A percentile compares a stretch with the other conserved stretches of the same genome.
Evolutionary conservation across 2,113 vertebrate species (phyloP).

Genomic region (Lamprotornis superbus): DNA sequence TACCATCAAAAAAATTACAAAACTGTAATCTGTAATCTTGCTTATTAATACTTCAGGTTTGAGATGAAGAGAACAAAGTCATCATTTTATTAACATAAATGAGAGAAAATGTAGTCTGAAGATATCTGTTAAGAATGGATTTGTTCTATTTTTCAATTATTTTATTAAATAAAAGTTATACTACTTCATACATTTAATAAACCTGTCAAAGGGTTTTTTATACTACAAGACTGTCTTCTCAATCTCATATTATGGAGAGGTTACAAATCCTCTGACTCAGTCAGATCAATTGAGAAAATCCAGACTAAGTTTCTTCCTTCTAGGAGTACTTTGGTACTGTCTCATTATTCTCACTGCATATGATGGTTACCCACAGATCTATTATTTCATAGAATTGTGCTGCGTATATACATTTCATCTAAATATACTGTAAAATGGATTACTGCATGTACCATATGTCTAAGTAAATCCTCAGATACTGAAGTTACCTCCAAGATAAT

Average conservation of each 20-base stretch:
- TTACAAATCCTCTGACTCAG: background rate
- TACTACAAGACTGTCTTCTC: background rate
- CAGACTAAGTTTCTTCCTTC: background rate
- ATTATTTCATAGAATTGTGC: background rate
- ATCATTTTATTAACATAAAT: background rate
- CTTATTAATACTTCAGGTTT: background rate
- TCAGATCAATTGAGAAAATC: background rate
- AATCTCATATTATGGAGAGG: background rate
- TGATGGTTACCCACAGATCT: background rate
- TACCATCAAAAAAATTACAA: background rate
- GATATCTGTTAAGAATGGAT: background rate
- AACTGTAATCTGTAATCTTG: background rate
- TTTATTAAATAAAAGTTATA: background rate
- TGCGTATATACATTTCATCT: background rate
- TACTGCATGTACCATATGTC: background rate
- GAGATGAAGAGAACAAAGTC: background rate
- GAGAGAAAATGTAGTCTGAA: background rate
- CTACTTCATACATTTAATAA: background rate
- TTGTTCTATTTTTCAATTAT: background rate
- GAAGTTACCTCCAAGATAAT: background rate
- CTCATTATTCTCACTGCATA: background rate
- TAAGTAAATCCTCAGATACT: background rate
- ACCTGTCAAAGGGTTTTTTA: background rate
- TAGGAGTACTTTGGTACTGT: background rate
- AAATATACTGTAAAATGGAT: background rate